Percentiles rank a stretch among this genome's conserved stretches.
Evolutionary conservation across 1,140 invertebrate species (phyloP).

Genomic region (Zaprionus davidi): DNA sequence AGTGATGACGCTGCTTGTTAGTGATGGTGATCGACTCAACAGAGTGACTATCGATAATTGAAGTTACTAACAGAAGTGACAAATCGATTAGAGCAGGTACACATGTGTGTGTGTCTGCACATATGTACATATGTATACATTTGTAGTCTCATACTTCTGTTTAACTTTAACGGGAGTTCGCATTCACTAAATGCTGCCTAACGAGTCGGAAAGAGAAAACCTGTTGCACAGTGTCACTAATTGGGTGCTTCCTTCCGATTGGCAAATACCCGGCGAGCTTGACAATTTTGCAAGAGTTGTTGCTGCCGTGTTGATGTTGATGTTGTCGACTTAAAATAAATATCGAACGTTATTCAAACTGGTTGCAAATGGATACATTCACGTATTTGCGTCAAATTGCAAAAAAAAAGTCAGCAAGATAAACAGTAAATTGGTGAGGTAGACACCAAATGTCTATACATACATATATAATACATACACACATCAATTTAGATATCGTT

Average conservation of each 20-base stretch:
- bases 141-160: not conserved
- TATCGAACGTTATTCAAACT: conserved; percentile 36
- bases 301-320: conserved; percentile 12
- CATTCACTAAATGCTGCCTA: not conserved
- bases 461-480: not conserved
- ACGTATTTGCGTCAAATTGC: conserved; percentile 14
- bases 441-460: not conserved
- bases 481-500: conserved; percentile 10
- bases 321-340: conserved; percentile 37
- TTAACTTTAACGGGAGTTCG: not conserved
- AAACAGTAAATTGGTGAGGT: not conserved
- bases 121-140: not conserved
- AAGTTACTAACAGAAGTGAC: not conserved
- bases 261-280: conserved; percentile 37
- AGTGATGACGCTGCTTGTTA: not conserved
- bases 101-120: not conserved
- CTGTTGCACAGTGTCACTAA: conserved; percentile 42
- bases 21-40: not conserved
- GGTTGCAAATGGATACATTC: conserved; percentile 42
- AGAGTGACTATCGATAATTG: not conserved
- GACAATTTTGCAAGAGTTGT: conserved; percentile 38
- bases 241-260: conserved; percentile 70
- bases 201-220: conserved; percentile 18
- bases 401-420: conserved; percentile 10
- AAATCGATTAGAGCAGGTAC: not conserved